Base-by-base conservation (phyloP, 2,113 vertebrate genomes). In the Microcebus jonahi region DNA sequence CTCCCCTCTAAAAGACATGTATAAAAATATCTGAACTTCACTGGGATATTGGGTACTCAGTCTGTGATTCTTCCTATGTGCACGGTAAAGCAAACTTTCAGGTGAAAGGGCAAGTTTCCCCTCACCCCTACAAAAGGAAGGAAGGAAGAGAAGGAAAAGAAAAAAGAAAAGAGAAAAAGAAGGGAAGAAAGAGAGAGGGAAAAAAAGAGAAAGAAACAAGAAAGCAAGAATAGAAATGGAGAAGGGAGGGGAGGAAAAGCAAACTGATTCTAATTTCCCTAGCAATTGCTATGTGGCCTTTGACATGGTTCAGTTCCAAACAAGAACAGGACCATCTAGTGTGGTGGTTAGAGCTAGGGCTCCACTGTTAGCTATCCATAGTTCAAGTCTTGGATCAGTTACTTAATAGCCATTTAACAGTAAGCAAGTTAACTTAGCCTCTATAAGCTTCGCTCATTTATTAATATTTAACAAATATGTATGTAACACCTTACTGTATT, bases 351-450 rank as follows among this genome's bases (percentile, higher is more conserved):
- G 39, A 90, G 39, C n/a, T 55, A 76, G 57, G 29, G n/a, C 42
- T 93, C 34, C 79, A 34, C 39, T 57, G 13, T 88, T 88, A 87
- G 81, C 59, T 87, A 76, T 9, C 86, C 42, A 55, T 76, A 79
- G 73, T 75, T 75, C 65, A 88, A 68, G 21, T 88, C 71, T 81
- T 96, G 34, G n/a, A 71, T 91, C 36, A 50, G 23, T 88, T 29
- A 84, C 39, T 95, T 70, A 88, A 61, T 36, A 55, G 50, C 18
- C 88, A 7, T 85, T 91, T 53, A 91, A 91, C n/a, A 79, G 48
- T 67, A 77, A 4, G n/a, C 70, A 81, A 57, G 31, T 82, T 96
- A 80, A 90, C 29, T 92, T 67, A 94, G 57, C 50, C 63, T 94
- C 36, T 80, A 27, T 48, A 83, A 39, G 45, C 34, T 67, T 95